Evolutionary conservation across 2,888 invertebrate genomes (phyloP).

Genomic region (Euplexia lucipara): DNA sequence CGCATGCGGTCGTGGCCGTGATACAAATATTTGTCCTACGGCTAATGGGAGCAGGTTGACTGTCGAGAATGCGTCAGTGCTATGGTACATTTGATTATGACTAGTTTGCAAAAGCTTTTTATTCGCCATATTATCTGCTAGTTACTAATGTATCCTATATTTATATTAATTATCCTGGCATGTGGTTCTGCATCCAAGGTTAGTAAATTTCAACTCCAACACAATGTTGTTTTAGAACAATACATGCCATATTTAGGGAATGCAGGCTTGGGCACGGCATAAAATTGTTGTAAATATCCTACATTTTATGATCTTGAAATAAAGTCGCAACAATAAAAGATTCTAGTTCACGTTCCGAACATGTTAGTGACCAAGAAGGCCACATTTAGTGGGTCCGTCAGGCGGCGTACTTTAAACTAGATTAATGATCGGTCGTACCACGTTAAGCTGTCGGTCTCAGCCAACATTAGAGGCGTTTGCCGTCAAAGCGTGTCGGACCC

Average conservation of each 20-base stretch:
- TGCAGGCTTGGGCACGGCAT: not conserved
- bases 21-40: no score
- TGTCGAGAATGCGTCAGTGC: no score
- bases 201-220: not conserved
- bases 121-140: no score
- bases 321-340: conserved; percentile 9
- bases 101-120: no score
- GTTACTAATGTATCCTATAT: no score
- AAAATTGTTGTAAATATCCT: not conserved
- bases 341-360: conserved; percentile 15
- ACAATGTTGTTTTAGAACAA: not conserved
- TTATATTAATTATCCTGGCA: not conserved
- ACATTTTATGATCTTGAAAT: conserved; percentile 3
- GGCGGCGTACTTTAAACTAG: conserved; percentile 62
- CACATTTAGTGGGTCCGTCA: conserved; percentile 58
- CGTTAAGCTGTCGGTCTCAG: conserved; percentile 63
- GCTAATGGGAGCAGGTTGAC: no score
- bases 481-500: conserved; percentile 56
- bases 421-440: conserved; percentile 62
- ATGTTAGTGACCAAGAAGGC: conserved; percentile 34
- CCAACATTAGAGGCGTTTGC: conserved; percentile 59
- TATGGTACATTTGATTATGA: no score
- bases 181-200: not conserved
- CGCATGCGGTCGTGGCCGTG: no score
- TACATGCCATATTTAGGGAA: not conserved